These are phyloP conservation scores for Threskiornis aethiopicus DNA, from an alignment of 2,797 vertebrate species.

Conservation along the genomic window DNA sequence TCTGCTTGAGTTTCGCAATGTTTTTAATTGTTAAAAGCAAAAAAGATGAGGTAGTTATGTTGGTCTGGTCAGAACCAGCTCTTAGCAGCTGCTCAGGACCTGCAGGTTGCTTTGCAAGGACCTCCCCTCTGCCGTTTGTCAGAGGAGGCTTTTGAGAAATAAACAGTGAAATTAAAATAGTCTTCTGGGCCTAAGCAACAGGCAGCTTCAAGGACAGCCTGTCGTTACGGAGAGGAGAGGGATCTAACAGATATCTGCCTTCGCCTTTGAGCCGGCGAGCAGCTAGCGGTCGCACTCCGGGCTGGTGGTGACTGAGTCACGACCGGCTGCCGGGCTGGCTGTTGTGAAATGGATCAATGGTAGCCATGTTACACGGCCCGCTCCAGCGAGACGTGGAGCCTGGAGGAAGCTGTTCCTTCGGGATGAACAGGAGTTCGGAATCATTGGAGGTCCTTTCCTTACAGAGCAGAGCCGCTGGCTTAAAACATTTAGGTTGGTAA, in stretches of 20 bases:
- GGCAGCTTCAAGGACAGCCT: neutral
- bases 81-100: neutral
- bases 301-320: neutral
- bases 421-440: neutral
- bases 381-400: neutral
- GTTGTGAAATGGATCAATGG: neutral
- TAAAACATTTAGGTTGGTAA: neutral
- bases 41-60: neutral
- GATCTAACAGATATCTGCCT: neutral
- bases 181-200: neutral
- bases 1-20: neutral
- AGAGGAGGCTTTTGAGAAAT: neutral
- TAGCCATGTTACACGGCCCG: neutral
- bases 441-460: neutral
- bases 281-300: neutral
- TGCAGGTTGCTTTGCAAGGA: neutral
- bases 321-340: neutral
- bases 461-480: neutral
- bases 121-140: neutral
- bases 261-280: neutral
- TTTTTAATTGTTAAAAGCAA: neutral
- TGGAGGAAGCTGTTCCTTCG: neutral
- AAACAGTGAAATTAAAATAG: neutral
- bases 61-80: neutral
- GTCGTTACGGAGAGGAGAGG: accelerated